These are phyloP conservation scores for Sparus aurata DNA, from an alignment of 2,797 vertebrate genomes.

Conservation along the genomic window DNA sequence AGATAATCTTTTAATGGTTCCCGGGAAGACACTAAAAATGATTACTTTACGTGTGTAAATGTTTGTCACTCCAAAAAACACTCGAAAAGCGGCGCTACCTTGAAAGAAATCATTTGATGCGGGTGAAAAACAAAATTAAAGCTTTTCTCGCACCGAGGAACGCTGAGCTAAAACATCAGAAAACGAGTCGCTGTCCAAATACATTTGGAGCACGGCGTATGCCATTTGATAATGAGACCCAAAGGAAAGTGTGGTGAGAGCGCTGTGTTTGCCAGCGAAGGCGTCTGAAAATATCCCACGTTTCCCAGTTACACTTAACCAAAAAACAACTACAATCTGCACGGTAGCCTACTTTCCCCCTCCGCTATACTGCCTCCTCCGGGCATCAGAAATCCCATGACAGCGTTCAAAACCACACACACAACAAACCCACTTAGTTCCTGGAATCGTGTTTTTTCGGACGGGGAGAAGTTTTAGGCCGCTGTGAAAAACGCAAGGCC, in stretches of 20 bases:
- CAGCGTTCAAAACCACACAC: constrained; percentile 60
- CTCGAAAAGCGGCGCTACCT: neutral
- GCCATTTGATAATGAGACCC: constrained; percentile 69
- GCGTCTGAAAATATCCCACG: constrained; percentile 67
- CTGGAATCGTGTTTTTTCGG: constrained; percentile 62
- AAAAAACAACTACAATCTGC: constrained; percentile 47
- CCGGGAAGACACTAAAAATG: constrained; percentile 21
- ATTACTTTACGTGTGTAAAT: constrained; percentile 30
- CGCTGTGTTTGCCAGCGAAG: constrained; percentile 53
- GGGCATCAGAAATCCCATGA: constrained; percentile 68
- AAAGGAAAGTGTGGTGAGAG: constrained; percentile 67
- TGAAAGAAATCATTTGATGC: constrained; percentile 49
- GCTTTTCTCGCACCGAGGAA: constrained; percentile 4
- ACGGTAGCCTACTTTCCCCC: constrained; percentile 61
- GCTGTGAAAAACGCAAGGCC: constrained; percentile 45
- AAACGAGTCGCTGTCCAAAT: constrained; percentile 55
- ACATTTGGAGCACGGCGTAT: constrained; percentile 48
- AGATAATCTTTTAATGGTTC: constrained; percentile 26
- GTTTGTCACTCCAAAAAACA: constrained; percentile 37
- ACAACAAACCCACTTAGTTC: constrained; percentile 72
- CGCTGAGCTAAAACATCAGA: constrained; percentile 40
- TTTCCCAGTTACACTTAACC: constrained; percentile 50
- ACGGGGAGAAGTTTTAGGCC: constrained; percentile 45
- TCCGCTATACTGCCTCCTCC: constrained; percentile 49
- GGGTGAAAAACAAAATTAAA: constrained; percentile 55